A percentile compares a stretch with the other conserved stretches of the same genome.
Conservation (phyloP, 2,888 invertebrate genomes). For the Drosophila mayaguana region DNA sequence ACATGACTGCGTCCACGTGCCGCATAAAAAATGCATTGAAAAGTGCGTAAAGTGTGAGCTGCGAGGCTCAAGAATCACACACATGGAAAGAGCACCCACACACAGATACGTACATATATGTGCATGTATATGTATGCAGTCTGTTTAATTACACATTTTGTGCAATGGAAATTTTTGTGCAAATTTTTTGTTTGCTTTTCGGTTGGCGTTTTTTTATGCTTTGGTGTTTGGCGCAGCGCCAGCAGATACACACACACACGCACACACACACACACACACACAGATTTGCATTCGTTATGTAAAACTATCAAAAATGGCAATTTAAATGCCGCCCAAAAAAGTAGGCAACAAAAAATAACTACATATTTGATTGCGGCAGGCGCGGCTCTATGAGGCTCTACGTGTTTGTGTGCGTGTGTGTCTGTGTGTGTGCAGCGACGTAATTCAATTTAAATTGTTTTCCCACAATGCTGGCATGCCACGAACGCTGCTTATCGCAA, state of each 20-base stretch:
- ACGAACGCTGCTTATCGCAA: constrained; percentile 30
- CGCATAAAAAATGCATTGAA: constrained; percentile 62
- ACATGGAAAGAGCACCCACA: background rate
- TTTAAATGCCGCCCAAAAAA: constrained; percentile 69
- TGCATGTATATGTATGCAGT: background rate
- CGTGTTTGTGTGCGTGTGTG: background rate
- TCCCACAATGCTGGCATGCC: constrained; percentile 57
- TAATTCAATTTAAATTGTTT: constrained; percentile 76
- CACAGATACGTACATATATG: background rate
- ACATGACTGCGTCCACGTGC: constrained; percentile 72
- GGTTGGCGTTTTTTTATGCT: constrained; percentile 6
- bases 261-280: constrained; percentile 16
- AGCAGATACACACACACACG: constrained; percentile 13
- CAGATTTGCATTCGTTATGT: constrained; percentile 52
- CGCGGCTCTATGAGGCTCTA: background rate
- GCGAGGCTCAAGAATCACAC: constrained; percentile 40
- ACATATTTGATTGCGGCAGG: constrained; percentile 39
- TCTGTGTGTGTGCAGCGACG: constrained; percentile 13
- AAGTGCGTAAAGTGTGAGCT: constrained; percentile 64
- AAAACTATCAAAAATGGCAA: constrained; percentile 65
- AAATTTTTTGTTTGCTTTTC: constrained; percentile 12
- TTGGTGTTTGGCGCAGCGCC: constrained; percentile 52
- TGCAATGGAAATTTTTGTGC: constrained; percentile 52
- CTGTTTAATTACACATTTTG: constrained; percentile 73
- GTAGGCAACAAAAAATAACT: constrained; percentile 49